These are phyloP conservation scores for Semnornis frantzii DNA, from an alignment of 2,113 vertebrate genomes.

Conservation along the genomic window DNA sequence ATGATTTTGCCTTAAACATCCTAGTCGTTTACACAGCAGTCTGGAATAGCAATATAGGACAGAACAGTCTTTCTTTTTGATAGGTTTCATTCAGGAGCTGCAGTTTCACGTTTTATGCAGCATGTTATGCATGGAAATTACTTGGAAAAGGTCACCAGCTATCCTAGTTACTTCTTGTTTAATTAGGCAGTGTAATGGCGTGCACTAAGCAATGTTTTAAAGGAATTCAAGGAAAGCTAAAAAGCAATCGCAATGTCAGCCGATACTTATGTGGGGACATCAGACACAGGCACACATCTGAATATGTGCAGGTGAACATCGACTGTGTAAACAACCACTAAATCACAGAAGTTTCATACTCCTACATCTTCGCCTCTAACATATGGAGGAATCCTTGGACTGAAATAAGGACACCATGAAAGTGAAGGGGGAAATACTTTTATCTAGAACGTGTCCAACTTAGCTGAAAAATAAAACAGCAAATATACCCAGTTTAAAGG, in stretches of 20 bases:
- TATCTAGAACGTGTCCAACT: background rate
- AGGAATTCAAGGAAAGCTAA: background rate
- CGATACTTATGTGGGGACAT: background rate
- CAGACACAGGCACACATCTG: rapidly evolving
- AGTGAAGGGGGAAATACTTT: background rate
- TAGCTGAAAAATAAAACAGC: background rate
- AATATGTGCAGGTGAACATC: background rate
- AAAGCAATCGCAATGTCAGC: background rate
- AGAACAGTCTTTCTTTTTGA: background rate
- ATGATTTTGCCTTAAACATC: background rate
- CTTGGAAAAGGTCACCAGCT: background rate
- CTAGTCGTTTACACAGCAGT: background rate
- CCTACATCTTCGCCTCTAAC: background rate
- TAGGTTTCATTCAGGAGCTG: background rate
- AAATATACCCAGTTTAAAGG: background rate
- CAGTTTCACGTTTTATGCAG: background rate
- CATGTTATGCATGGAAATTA: background rate
- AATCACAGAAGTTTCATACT: background rate
- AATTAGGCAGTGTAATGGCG: background rate
- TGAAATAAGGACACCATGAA: background rate
- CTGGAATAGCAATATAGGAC: background rate
- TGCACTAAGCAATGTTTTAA: background rate
- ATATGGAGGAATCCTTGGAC: background rate
- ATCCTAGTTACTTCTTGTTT: background rate
- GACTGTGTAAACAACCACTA: background rate